Conservation (phyloP, 2,797 vertebrate genomes). For the Salarias fasciatus region DNA sequence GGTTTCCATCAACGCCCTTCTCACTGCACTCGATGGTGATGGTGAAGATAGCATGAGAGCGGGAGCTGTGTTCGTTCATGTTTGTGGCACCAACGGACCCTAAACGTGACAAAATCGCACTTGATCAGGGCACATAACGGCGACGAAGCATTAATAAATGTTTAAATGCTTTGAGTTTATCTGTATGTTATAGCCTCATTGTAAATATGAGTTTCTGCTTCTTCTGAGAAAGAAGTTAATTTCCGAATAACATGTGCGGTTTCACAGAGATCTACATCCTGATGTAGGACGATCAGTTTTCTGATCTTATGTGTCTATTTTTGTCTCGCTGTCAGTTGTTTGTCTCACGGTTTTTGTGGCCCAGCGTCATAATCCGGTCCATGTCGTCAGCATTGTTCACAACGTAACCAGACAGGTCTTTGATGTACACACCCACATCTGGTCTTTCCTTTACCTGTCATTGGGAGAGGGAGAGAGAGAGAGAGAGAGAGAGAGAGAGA, state of each 20-base stretch:
- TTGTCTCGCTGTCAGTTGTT: not conserved
- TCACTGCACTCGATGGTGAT: constrained; percentile 99
- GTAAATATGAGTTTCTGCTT: not conserved
- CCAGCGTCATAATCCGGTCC: constrained; percentile 98
- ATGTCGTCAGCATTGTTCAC: constrained; percentile 99
- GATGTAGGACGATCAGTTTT: not conserved
- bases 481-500: no score
- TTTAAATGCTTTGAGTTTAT: no score
- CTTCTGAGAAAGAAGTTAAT: not conserved
- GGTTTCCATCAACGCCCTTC: constrained; percentile 95
- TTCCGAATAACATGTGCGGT: not conserved
- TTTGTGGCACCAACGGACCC: constrained; percentile 98
- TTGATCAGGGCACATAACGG: no score
- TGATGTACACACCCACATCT: constrained; percentile 98
- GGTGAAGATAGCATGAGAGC: constrained; percentile 98
- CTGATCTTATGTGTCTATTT: not conserved
- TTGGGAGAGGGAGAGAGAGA: no score
- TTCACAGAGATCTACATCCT: not conserved
- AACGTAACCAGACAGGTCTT: constrained; percentile 96
- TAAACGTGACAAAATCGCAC: constrained; percentile 38
- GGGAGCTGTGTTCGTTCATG: constrained; percentile 99
- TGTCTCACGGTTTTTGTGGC: constrained; percentile 96
- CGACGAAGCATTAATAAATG: no score
- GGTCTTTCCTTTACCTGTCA: constrained; percentile 97
- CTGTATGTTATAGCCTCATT: no score